Percentiles rank a stretch among this genome's conserved stretches.
These are phyloP conservation scores for Antrozous pallidus DNA, from an alignment of 2,797 vertebrate species.

Conservation along the genomic window DNA sequence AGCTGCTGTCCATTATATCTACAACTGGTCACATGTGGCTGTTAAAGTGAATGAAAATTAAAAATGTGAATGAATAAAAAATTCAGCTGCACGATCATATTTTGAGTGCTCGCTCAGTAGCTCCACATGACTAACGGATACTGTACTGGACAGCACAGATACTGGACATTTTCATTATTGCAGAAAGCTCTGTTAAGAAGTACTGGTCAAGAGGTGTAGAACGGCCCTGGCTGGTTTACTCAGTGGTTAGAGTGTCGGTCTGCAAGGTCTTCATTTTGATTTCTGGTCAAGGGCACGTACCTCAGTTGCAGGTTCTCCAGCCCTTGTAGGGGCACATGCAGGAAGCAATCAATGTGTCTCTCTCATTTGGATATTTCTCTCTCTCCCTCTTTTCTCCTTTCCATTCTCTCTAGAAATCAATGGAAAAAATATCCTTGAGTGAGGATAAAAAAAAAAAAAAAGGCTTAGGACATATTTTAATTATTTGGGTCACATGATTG, in stretches of 20 bases:
- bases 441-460: background rate
- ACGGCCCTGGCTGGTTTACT: background rate
- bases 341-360: background rate
- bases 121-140: background rate
- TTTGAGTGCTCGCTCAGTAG: background rate
- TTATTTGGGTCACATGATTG: conserved; percentile 9
- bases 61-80: conserved; percentile 31
- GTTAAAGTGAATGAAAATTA: conserved; percentile 34
- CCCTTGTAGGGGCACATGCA: background rate
- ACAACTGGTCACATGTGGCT: background rate
- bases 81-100: background rate
- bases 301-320: background rate
- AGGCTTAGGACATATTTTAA: background rate
- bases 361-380: background rate
- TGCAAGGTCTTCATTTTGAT: background rate
- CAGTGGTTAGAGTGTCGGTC: background rate
- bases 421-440: background rate
- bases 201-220: background rate
- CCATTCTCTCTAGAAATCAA: background rate
- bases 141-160: background rate
- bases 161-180: background rate
- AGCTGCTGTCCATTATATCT: conserved; percentile 34
- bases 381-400: background rate
- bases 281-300: background rate
- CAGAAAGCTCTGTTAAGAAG: background rate